phyloP scores from a whole-genome alignment of 2,113 vertebrate genomes.

The Columba livia region DNA sequence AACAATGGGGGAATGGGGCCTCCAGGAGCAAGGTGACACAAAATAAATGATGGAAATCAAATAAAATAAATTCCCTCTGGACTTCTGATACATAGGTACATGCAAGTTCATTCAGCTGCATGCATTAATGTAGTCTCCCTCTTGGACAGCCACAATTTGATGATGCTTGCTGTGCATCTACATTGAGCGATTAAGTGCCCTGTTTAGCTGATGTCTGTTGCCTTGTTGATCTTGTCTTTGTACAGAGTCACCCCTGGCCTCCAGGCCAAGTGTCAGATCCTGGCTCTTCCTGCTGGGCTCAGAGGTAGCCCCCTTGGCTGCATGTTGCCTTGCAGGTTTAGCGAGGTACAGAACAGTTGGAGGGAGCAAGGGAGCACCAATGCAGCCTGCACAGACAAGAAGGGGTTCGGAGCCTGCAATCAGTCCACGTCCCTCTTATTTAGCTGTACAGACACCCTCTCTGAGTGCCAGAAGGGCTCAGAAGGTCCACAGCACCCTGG shows the following conservation, averaged over 20 bases:
- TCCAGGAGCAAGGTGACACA: background rate
- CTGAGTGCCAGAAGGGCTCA: background rate
- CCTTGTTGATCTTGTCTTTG: background rate
- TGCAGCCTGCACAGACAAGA: background rate
- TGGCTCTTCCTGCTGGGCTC: background rate
- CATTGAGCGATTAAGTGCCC: background rate
- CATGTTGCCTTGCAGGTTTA: background rate
- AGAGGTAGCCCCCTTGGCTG: background rate
- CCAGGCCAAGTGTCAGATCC: background rate
- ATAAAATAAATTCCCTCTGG: background rate
- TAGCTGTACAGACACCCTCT: background rate
- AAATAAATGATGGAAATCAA: background rate
- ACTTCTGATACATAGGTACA: background rate
- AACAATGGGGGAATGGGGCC: background rate
- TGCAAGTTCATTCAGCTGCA: background rate
- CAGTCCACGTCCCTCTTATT: background rate
- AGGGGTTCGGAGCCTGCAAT: background rate
- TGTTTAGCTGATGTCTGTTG: background rate
- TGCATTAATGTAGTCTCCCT: background rate
- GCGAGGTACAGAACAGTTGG: accelerated
- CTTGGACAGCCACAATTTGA: background rate
- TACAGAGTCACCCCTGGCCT: background rate
- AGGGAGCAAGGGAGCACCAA: accelerated
- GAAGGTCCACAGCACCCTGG: background rate
- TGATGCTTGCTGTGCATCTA: background rate